Percentiles rank a stretch among this genome's conserved stretches.
Conservation (phyloP, 2,797 vertebrate genomes). For the Molossus alvarezi region DNA sequence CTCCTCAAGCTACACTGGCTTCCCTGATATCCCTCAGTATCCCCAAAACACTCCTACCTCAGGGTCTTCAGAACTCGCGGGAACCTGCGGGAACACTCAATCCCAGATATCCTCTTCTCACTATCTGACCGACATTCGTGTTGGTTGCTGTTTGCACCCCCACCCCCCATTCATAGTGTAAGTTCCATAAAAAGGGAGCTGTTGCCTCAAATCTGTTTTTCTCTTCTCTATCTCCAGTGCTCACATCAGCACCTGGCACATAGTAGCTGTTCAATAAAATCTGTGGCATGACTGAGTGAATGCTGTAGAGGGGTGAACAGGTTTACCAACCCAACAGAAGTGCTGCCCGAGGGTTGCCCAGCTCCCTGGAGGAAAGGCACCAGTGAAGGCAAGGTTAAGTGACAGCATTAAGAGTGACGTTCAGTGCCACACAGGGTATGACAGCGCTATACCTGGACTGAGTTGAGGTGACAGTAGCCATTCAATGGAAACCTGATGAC, state of each 20-base stretch:
- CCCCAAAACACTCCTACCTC: neutral
- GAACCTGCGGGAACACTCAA: too few relatives aligned
- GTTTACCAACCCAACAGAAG: too few relatives aligned
- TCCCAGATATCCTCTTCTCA: neutral
- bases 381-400: neutral
- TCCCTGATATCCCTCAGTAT: neutral
- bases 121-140: neutral
- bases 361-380: neutral
- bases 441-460: constrained; percentile 94
- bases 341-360: neutral
- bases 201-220: neutral
- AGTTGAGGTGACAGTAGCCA: constrained; percentile 99
- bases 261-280: neutral
- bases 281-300: neutral
- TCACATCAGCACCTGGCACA: neutral
- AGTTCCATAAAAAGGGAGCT: neutral
- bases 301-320: neutral
- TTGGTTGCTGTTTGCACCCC: neutral
- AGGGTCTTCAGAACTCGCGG: neutral
- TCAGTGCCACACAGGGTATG: rapidly evolving
- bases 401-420: neutral
- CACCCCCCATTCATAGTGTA: neutral
- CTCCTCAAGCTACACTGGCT: neutral
- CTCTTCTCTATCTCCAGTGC: neutral
- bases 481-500: constrained; percentile 99